These are phyloP conservation scores for Rhaphigaster nebulosa DNA, from an alignment of 2,888 invertebrate genomes.

Conservation along the genomic window DNA sequence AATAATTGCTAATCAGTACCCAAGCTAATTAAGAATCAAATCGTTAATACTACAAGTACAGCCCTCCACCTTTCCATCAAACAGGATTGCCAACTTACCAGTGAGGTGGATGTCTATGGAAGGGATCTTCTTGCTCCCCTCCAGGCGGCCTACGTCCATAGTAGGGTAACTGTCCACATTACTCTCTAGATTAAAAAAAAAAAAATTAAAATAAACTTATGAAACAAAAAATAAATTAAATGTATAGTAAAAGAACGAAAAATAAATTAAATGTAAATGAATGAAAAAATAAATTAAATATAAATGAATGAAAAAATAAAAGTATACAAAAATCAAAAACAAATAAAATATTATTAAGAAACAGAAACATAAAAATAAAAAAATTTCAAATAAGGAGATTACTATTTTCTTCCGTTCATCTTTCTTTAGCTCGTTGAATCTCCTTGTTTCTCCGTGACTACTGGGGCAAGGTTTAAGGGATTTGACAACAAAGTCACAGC, in stretches of 20 bases:
- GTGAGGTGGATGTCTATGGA: conserved; percentile 87
- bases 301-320: conserved; percentile 18
- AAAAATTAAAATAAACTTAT: too few species aligned
- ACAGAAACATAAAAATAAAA: too few species aligned
- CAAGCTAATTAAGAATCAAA: neutral
- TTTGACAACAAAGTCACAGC: too few species aligned
- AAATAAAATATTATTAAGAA: neutral
- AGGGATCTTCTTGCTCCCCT: conserved; percentile 75
- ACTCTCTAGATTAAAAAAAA: conserved; percentile 60
- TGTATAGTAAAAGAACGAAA: conserved; percentile 55
- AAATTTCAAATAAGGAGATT: too few species aligned
- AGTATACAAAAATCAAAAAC: neutral
- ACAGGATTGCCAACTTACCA: conserved; percentile 74
- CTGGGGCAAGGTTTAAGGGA: too few species aligned
- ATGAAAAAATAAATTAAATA: neutral
- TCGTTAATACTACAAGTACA: neutral
- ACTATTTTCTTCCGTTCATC: too few species aligned
- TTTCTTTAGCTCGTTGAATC: too few species aligned
- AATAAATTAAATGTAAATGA: conserved; percentile 54
- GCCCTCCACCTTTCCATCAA: neutral
- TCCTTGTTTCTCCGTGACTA: too few species aligned
- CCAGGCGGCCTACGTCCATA: conserved; percentile 62
- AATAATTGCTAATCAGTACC: neutral
- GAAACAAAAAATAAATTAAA: conserved; percentile 57
- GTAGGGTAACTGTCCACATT: conserved; percentile 61